A percentile compares a stretch with the other conserved stretches of the same genome.
phyloP scores from a whole-genome alignment of 2,888 invertebrate genomes.

The Lasioglossum zephyrum region DNA sequence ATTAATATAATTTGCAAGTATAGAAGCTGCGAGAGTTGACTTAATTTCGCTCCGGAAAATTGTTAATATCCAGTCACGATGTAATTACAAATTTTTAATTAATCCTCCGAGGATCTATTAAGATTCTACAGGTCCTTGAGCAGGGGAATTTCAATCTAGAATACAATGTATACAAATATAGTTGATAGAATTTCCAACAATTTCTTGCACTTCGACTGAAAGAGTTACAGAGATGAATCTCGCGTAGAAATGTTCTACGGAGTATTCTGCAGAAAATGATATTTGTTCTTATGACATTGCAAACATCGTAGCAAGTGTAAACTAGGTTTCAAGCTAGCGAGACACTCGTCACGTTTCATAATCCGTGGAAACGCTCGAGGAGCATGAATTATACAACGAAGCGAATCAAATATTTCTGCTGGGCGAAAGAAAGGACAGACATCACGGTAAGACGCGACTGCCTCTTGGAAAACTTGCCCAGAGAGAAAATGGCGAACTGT shows the following conservation, averaged over 20 bases:
- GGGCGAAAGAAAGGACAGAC: not conserved
- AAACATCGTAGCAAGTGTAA: not conserved
- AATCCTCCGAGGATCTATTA: not conserved
- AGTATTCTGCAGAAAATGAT: not conserved
- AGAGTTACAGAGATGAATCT: not conserved
- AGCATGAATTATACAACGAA: not conserved
- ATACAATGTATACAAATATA: not conserved
- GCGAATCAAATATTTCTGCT: not conserved
- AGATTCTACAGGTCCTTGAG: not conserved
- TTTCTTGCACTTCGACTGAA: not conserved
- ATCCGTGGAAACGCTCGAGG: not conserved
- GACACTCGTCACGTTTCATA: slow-evolving; percentile 1
- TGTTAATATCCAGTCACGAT: not conserved
- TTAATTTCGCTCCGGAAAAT: not conserved
- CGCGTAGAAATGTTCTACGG: not conserved
- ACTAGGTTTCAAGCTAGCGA: not conserved
- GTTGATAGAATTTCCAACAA: not conserved
- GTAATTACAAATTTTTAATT: not conserved
- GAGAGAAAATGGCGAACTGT: not conserved
- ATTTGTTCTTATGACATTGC: not conserved
- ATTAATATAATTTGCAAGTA: not conserved
- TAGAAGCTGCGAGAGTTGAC: not conserved
- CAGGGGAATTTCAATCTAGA: not conserved
- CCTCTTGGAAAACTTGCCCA: not conserved
- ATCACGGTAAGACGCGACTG: not conserved